Conservation (phyloP, 2,888 invertebrate genomes). For the Caenorhabditis becei region DNA sequence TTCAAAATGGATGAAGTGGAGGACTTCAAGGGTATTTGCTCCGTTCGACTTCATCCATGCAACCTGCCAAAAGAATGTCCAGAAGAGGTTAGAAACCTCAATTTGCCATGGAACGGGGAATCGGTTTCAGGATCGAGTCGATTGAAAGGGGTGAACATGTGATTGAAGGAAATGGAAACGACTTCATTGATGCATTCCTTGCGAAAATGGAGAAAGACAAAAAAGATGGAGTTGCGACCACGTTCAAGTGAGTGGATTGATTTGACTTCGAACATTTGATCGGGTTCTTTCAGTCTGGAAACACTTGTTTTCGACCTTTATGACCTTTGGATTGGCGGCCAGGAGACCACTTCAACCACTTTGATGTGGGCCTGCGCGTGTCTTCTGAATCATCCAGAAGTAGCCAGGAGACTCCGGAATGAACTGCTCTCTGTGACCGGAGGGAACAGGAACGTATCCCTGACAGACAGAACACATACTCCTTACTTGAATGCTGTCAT, state of each 20-base stretch:
- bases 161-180: constrained; percentile 47
- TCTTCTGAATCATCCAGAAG: constrained; percentile 39
- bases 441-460: constrained; percentile 30
- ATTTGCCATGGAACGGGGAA: too few relatives aligned
- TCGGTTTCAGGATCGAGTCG: neutral
- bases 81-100: too few relatives aligned
- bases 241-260: constrained; percentile 37
- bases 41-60: constrained; percentile 20
- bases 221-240: constrained; percentile 31
- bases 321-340: constrained; percentile 69
- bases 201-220: constrained; percentile 62
- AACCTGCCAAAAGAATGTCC: neutral
- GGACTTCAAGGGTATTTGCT: constrained; percentile 19
- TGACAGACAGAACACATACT: constrained; percentile 43
- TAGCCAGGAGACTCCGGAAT: constrained; percentile 19
- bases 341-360: constrained; percentile 69
- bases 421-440: constrained; percentile 59
- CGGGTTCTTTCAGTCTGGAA: constrained; percentile 57
- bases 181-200: constrained; percentile 62
- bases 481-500: constrained; percentile 52
- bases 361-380: constrained; percentile 57
- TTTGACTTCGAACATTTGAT: too few relatives aligned
- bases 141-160: constrained; percentile 38
- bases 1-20: constrained; percentile 39
- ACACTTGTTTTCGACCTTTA: constrained; percentile 49